phyloP scores from a whole-genome alignment of 2,113 vertebrate genomes.

The Stigmatopora argus region DNA sequence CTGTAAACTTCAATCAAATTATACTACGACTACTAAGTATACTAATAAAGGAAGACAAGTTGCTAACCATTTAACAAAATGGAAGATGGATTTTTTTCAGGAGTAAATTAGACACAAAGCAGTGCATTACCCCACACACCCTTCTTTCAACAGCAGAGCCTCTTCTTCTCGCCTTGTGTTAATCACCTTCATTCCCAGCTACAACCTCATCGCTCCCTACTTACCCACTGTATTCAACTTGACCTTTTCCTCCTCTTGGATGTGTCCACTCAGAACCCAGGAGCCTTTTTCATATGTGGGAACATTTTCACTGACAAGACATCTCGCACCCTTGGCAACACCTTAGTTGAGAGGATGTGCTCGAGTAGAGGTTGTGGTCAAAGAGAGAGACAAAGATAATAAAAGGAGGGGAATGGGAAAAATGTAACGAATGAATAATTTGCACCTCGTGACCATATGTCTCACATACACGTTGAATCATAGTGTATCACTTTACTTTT shows the following conservation, averaged over 20 bases:
- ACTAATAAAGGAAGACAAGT: neutral
- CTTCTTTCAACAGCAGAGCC: slow-evolving; percentile 31
- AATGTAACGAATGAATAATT: slow-evolving; percentile 2
- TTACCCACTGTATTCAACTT: slow-evolving; percentile 53
- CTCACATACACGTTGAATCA: neutral
- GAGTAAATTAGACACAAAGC: slow-evolving; percentile 41
- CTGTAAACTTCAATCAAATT: neutral
- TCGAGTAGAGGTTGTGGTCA: neutral
- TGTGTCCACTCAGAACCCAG: slow-evolving; percentile 46
- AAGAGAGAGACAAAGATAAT: slow-evolving; percentile 11
- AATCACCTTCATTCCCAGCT: slow-evolving; percentile 44
- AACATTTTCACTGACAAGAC: slow-evolving; percentile 61
- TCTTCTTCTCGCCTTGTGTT: slow-evolving; percentile 44
- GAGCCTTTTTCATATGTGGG: slow-evolving; percentile 59
- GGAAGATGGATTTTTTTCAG: slow-evolving; percentile 28
- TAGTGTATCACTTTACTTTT: neutral
- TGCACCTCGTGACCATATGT: neutral
- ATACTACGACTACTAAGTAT: neutral
- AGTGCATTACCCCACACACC: slow-evolving; percentile 24
- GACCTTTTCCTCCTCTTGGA: slow-evolving; percentile 60
- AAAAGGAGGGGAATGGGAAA: slow-evolving; percentile 8
- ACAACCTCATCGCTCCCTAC: slow-evolving; percentile 38
- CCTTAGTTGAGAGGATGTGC: slow-evolving; percentile 20
- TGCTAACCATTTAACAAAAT: slow-evolving; percentile 5
- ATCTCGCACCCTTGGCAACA: slow-evolving; percentile 61